A percentile compares a stretch with the other conserved stretches of the same genome.
phyloP scores from a whole-genome alignment of 2,888 invertebrate genomes.

The Coleophora deauratella region DNA sequence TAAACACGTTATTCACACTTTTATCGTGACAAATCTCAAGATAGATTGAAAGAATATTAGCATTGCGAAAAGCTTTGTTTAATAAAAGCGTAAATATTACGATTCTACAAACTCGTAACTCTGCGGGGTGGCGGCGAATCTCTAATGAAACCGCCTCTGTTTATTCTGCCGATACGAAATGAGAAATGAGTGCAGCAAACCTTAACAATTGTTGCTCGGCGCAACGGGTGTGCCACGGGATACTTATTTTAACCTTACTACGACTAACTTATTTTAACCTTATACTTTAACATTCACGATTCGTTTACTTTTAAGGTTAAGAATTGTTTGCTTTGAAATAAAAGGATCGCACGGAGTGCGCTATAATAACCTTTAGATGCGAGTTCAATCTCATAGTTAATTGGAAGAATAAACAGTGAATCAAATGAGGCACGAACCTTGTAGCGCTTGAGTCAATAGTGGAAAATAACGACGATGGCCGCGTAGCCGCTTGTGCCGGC shows the following conservation, averaged over 20 bases:
- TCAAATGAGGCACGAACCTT: not conserved
- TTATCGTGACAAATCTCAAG: too few relatives aligned
- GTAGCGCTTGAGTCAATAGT: conserved; percentile 41
- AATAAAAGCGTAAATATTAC: too few relatives aligned
- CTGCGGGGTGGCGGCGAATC: conserved; percentile 45
- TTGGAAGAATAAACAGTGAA: not conserved
- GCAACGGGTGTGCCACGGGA: conserved; percentile 4
- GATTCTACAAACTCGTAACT: conserved; percentile 16
- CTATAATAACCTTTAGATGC: too few relatives aligned
- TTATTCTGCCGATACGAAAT: conserved; percentile 63
- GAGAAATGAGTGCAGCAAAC: conserved; percentile 62
- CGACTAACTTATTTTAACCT: too few relatives aligned
- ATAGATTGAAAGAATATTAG: too few relatives aligned
- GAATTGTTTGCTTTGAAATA: too few relatives aligned
- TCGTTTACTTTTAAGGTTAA: too few relatives aligned
- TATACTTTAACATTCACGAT: not conserved
- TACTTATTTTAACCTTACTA: conserved; percentile 4
- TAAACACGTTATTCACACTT: too few relatives aligned
- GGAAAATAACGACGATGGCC: conserved; percentile 42
- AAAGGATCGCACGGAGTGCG: too few relatives aligned
- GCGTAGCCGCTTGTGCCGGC: conserved; percentile 15
- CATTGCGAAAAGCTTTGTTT: too few relatives aligned
- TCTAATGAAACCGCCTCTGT: conserved; percentile 62
- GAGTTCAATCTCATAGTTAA: too few relatives aligned
- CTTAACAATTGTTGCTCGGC: conserved; percentile 38